A percentile compares a stretch with the other conserved stretches of the same genome.
Conservation (phyloP, 2,113 vertebrate genomes). For the Mola mola region DNA sequence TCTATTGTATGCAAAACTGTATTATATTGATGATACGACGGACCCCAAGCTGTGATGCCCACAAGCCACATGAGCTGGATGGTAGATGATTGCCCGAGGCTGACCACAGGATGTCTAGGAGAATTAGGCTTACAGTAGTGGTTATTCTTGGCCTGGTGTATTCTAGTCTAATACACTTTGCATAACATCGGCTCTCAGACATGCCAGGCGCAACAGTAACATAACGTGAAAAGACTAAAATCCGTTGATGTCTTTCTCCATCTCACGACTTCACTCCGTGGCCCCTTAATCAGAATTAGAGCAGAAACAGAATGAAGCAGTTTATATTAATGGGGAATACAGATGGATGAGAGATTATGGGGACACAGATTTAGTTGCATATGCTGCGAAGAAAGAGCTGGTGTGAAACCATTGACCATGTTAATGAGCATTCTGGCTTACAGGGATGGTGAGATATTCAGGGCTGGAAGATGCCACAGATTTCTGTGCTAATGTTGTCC, state of each 20-base stretch:
- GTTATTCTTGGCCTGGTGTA: conserved; percentile 60
- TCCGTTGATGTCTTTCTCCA: background rate
- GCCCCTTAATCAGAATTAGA: conserved; percentile 28
- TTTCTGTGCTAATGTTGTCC: conserved; percentile 58
- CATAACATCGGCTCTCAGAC: conserved; percentile 37
- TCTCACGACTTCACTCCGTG: conserved; percentile 5
- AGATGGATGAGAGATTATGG: conserved; percentile 57
- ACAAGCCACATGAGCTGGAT: conserved; percentile 45
- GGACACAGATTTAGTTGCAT: conserved; percentile 59
- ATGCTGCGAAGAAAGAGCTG: conserved; percentile 46
- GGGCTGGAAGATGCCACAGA: conserved; percentile 58
- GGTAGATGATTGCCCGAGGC: conserved; percentile 64
- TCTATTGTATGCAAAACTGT: conserved; percentile 10
- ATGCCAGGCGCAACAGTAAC: background rate
- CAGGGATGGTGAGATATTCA: conserved; percentile 57
- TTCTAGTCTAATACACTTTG: conserved; percentile 46
- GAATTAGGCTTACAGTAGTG: conserved; percentile 57
- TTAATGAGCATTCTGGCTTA: conserved; percentile 60
- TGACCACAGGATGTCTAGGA: conserved; percentile 58
- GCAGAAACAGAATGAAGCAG: conserved; percentile 30
- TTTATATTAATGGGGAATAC: conserved; percentile 47
- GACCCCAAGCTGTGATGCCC: conserved; percentile 29
- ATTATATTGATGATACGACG: conserved; percentile 24
- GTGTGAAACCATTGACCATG: conserved; percentile 48
- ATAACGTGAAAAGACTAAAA: conserved; percentile 9